A percentile compares a stretch with the other conserved stretches of the same genome.
Conservation (phyloP, 1,140 invertebrate genomes). For the Drosophila rufa region DNA sequence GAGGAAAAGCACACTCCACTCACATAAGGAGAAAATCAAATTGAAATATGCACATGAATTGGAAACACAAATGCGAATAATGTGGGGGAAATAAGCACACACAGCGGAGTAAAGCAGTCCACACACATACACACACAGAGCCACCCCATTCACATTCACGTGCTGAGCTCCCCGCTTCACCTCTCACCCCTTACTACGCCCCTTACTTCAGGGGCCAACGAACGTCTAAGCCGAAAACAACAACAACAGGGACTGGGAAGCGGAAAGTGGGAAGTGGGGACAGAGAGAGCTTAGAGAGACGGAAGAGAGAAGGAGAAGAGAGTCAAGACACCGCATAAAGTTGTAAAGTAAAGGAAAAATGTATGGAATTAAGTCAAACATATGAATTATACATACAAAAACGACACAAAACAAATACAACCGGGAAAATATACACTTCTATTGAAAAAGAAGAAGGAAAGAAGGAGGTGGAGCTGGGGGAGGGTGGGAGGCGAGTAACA, state of each 20-base stretch:
- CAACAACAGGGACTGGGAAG: slow-evolving; percentile 39
- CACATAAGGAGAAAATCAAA: slow-evolving; percentile 52
- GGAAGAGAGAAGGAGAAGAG: slow-evolving; percentile 24
- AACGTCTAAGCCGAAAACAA: slow-evolving; percentile 73
- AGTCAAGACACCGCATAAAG: slow-evolving; percentile 33
- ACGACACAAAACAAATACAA: slow-evolving; percentile 9
- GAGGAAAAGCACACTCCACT: slow-evolving; percentile 37
- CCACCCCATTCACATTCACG: slow-evolving; percentile 54
- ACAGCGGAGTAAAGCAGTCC: slow-evolving; percentile 19
- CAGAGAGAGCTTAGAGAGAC: slow-evolving; percentile 24
- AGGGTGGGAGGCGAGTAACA: slow-evolving; percentile 56
- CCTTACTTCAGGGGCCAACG: slow-evolving; percentile 61
- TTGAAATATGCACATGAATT: slow-evolving; percentile 59
- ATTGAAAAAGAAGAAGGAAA: neutral
- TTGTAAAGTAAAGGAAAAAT: slow-evolving; percentile 69
- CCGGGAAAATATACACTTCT: slow-evolving; percentile 27
- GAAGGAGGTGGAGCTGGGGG: neutral
- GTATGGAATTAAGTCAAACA: slow-evolving; percentile 76
- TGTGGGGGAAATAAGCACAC: slow-evolving; percentile 16
- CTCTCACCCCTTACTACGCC: slow-evolving; percentile 17
- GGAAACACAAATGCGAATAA: slow-evolving; percentile 18
- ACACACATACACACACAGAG: slow-evolving; percentile 22
- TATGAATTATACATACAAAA: slow-evolving; percentile 72
- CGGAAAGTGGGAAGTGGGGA: slow-evolving; percentile 25
- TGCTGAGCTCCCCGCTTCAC: slow-evolving; percentile 16